These are phyloP conservation scores for Daphoenositta chrysoptera DNA, from an alignment of 2,113 vertebrate species.

Conservation along the genomic window DNA sequence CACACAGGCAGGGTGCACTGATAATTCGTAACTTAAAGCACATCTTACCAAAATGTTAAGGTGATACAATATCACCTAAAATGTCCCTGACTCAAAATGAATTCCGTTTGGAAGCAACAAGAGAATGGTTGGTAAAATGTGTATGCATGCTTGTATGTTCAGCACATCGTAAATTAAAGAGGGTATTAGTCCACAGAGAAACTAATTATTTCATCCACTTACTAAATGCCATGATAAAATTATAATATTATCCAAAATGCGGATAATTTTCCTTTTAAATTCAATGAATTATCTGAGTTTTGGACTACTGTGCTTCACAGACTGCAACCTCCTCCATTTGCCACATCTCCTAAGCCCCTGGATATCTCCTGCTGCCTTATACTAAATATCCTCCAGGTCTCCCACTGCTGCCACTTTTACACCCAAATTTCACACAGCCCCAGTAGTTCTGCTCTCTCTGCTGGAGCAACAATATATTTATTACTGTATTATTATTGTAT, in stretches of 20 bases:
- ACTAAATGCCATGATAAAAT: not conserved
- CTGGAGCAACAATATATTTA: slow-evolving; percentile 53
- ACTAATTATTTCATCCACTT: not conserved
- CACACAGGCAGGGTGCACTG: not conserved
- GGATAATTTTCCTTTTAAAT: not conserved
- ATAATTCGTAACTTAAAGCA: not conserved
- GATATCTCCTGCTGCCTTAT: slow-evolving; percentile 26
- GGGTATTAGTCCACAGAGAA: not conserved
- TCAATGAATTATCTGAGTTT: not conserved
- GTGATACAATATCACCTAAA: not conserved
- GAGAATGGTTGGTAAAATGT: not conserved
- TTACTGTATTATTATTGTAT: slow-evolving; percentile 43
- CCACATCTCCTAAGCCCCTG: not conserved
- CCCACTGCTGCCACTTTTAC: slow-evolving; percentile 51
- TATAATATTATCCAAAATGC: not conserved
- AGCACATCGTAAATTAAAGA: not conserved
- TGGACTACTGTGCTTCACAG: slow-evolving; percentile 3
- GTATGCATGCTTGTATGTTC: not conserved
- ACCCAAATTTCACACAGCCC: slow-evolving; percentile 19
- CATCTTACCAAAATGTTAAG: not conserved
- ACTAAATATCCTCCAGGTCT: slow-evolving; percentile 30
- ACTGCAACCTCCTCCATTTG: slow-evolving; percentile 5
- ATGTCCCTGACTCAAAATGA: not conserved
- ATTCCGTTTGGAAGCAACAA: not conserved
- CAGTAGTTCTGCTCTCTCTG: slow-evolving; percentile 49